Conservation (phyloP, 2,113 vertebrate species). For the Spheniscus mendiculus region DNA sequence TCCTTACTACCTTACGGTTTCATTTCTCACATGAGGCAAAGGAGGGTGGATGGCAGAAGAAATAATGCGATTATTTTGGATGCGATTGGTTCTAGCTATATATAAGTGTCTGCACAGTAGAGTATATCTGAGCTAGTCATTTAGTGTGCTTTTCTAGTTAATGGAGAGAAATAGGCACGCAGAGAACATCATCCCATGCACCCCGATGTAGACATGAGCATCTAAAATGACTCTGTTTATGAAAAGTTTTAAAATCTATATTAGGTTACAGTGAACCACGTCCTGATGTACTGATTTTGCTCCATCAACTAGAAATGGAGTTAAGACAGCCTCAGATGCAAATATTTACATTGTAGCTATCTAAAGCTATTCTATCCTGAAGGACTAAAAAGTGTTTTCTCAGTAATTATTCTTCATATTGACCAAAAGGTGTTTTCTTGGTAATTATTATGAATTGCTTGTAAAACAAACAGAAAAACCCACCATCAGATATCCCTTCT, state of each 20-base stretch:
- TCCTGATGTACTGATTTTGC: neutral
- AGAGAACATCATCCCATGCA: neutral
- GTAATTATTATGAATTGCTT: neutral
- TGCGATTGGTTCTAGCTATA: neutral
- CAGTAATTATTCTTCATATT: neutral
- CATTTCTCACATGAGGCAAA: neutral
- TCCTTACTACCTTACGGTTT: neutral
- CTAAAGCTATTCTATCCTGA: neutral
- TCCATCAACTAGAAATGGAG: neutral
- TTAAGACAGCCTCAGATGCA: neutral
- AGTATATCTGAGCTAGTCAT: neutral
- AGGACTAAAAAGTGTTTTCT: neutral
- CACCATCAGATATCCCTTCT: neutral
- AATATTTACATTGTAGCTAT: neutral
- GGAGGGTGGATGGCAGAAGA: rapidly evolving
- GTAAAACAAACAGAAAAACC: neutral
- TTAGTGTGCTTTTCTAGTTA: neutral
- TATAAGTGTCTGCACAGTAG: neutral
- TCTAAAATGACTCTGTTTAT: neutral
- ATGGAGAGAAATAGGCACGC: neutral
- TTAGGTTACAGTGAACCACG: neutral
- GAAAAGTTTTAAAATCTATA: neutral
- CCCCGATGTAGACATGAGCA: neutral
- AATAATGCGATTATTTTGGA: neutral
- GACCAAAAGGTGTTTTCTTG: neutral